Evolutionary conservation across 2,888 invertebrate genomes (phyloP).

Genomic region (Marronus borbonicus): DNA sequence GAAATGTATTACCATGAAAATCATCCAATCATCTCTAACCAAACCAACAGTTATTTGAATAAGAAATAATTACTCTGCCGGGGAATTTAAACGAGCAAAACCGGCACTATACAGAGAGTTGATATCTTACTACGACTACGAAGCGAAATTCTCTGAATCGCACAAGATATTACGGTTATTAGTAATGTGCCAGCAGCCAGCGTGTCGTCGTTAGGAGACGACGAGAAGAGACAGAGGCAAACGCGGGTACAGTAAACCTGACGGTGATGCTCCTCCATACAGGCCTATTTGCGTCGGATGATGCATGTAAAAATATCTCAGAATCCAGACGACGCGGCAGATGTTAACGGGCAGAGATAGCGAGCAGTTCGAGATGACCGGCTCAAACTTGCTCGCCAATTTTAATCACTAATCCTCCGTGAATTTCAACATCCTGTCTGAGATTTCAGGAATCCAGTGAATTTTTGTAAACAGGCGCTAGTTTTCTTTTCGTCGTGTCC

Average conservation of each 20-base stretch:
- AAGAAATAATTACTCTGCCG: slow-evolving; percentile 4
- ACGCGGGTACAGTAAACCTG: slow-evolving; percentile 32
- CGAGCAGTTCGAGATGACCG: slow-evolving; percentile 17
- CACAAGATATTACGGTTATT: slow-evolving; percentile 1
- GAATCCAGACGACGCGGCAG: slow-evolving; percentile 51
- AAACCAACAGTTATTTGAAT: neutral
- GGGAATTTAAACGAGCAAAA: slow-evolving; percentile 1
- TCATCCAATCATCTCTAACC: neutral
- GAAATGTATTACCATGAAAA: neutral
- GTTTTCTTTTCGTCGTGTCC: neutral
- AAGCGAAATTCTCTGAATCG: slow-evolving; percentile 12
- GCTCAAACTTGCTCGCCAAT: slow-evolving; percentile 36
- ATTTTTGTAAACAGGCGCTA: slow-evolving; percentile 22
- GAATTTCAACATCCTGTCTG: slow-evolving; percentile 52
- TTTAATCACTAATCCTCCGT: slow-evolving; percentile 51
- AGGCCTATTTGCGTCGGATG: slow-evolving; percentile 51
- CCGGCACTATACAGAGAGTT: slow-evolving; percentile 1
- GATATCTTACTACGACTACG: neutral
- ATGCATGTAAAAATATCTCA: slow-evolving; percentile 53
- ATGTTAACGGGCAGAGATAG: slow-evolving; percentile 42
- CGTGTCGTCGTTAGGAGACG: slow-evolving; percentile 42
- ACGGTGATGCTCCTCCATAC: neutral
- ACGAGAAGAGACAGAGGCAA: slow-evolving; percentile 15
- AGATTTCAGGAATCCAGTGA: slow-evolving; percentile 38
- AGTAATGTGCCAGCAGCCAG: slow-evolving; percentile 43